Conservation (phyloP, 37 sponge, comb jelly and placozoan genomes). For the Bolinopsis microptera region DNA sequence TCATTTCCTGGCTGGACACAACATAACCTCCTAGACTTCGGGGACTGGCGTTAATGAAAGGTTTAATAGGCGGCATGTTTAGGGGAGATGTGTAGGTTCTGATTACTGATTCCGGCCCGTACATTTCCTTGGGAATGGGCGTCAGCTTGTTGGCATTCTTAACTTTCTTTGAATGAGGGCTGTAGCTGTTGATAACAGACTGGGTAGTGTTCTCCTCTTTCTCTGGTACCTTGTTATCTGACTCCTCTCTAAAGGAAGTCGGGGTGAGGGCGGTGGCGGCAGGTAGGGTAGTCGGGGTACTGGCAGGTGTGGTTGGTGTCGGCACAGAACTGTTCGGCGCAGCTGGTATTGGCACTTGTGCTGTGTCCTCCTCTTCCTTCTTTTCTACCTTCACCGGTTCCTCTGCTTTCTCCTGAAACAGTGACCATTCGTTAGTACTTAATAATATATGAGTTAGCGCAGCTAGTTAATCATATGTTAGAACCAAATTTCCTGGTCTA, state of each 20-base stretch:
- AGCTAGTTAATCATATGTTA: not conserved
- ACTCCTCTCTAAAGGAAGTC: not conserved
- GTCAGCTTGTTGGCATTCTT: conserved; percentile 44
- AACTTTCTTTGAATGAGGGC: conserved; percentile 5
- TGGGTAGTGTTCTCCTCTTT: not conserved
- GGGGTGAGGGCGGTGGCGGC: not conserved
- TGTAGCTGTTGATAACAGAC: conserved; percentile 17
- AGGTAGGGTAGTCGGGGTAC: not conserved
- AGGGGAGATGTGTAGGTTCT: not conserved
- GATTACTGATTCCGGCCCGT: conserved; percentile 6
- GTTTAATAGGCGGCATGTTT: conserved; percentile 17
- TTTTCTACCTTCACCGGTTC: not conserved
- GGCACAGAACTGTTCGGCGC: not conserved
- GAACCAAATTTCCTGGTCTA: not conserved
- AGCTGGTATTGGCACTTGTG: not conserved
- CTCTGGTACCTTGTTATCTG: not conserved
- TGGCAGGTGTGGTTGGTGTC: not conserved
- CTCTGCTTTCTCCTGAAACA: not conserved
- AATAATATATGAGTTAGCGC: not conserved
- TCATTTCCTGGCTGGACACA: not conserved
- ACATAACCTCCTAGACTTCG: conserved; percentile 23
- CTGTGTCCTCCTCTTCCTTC: not conserved
- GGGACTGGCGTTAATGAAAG: conserved; percentile 12
- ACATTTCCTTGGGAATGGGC: conserved; percentile 54
- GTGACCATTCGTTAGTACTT: not conserved